Percentiles rank a stretch among this genome's conserved stretches.
Conservation (phyloP, 1,140 invertebrate species). For the Luehdorfia chinensis region DNA sequence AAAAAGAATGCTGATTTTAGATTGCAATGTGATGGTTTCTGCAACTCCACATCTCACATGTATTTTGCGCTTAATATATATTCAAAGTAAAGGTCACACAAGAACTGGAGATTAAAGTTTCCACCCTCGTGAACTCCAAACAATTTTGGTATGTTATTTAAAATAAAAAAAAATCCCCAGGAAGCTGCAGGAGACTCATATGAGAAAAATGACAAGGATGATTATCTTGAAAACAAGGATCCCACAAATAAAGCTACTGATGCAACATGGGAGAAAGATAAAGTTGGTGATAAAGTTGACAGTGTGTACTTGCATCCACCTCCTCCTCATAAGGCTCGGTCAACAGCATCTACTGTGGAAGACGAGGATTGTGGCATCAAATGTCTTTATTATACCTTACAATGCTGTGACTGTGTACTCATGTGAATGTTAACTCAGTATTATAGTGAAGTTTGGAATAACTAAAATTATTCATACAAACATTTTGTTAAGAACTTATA, state of each 20-base stretch:
- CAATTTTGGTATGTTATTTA: too few relatives aligned
- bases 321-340: constrained; percentile 42
- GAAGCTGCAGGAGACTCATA: constrained; percentile 43
- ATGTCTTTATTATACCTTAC: constrained; percentile 66
- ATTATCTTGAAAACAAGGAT: constrained; percentile 38
- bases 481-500: too few relatives aligned
- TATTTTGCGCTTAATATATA: too few relatives aligned
- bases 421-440: constrained; percentile 45
- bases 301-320: constrained; percentile 56
- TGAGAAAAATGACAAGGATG: constrained; percentile 27
- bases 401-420: constrained; percentile 68
- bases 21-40: too few relatives aligned
- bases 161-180: too few relatives aligned
- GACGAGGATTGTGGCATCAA: constrained; percentile 66
- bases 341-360: constrained; percentile 40
- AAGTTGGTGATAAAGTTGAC: constrained; percentile 51
- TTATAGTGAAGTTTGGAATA: neutral
- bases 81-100: too few relatives aligned
- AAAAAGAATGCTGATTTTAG: too few relatives aligned
- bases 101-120: too few relatives aligned
- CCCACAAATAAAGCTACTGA: constrained; percentile 26
- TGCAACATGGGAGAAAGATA: constrained; percentile 28
- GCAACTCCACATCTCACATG: too few relatives aligned
- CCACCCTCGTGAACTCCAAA: too few relatives aligned
- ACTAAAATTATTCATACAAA: too few relatives aligned